Percentiles rank a stretch among this genome's conserved stretches.
Evolutionary conservation across 2,797 vertebrate species (phyloP).

Genomic region (Tokudaia muenninki): DNA sequence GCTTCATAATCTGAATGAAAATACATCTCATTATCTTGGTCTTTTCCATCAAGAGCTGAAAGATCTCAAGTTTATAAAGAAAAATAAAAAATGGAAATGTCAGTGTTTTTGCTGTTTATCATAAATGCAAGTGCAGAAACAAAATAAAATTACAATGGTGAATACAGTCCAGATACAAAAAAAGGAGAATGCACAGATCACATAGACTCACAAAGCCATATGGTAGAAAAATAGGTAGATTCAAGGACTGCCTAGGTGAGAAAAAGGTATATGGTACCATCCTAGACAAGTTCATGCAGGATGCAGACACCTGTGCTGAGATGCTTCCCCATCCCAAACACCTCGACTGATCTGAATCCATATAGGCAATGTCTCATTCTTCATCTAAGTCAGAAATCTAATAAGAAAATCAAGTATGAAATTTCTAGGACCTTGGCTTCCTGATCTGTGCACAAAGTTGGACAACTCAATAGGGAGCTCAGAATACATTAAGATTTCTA

Average conservation of each 20-base stretch:
- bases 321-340: background rate
- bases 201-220: background rate
- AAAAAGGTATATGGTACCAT: accelerated
- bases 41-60: background rate
- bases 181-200: background rate
- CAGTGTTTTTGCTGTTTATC: background rate
- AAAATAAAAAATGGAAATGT: background rate
- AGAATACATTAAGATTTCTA: background rate
- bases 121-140: background rate
- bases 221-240: accelerated
- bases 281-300: background rate
- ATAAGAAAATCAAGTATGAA: background rate
- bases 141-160: background rate
- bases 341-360: background rate
- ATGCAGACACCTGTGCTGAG: background rate
- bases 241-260: background rate
- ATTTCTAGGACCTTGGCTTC: background rate
- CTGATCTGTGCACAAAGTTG: background rate
- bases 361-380: background rate
- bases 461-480: background rate
- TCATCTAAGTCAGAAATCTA: background rate
- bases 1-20: background rate
- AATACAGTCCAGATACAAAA: background rate
- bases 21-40: background rate
- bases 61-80: background rate